Conservation (phyloP, 2,888 invertebrate genomes). For the Ochropleura leucogaster region DNA sequence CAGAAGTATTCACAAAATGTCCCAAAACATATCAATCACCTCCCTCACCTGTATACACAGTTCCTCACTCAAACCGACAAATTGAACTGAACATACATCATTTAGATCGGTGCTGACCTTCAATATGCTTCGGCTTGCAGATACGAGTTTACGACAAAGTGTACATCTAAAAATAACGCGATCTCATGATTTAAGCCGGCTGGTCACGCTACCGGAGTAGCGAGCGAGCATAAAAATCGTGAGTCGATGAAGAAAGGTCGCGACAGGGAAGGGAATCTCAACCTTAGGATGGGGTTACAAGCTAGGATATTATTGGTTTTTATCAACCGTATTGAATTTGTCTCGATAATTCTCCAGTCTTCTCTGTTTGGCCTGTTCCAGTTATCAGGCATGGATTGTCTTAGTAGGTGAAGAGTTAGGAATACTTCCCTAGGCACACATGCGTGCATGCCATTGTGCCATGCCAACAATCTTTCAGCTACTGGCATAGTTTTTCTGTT, state of each 20-base stretch:
- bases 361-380: neutral
- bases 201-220: slow-evolving; percentile 74
- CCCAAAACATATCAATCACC: neutral
- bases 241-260: slow-evolving; percentile 68
- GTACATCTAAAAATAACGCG: slow-evolving; percentile 78
- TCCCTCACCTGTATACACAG: neutral
- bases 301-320: neutral
- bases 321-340: neutral
- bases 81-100: slow-evolving; percentile 51
- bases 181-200: slow-evolving; percentile 76
- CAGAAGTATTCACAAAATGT: too few species aligned
- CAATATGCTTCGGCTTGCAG: slow-evolving; percentile 63
- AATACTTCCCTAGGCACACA: neutral
- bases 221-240: slow-evolving; percentile 76
- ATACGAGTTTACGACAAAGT: slow-evolving; percentile 78
- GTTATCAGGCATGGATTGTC: neutral
- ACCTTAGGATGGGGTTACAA: slow-evolving; percentile 60
- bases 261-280: slow-evolving; percentile 58
- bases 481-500: too few species aligned
- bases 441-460: neutral
- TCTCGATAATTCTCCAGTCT: neutral
- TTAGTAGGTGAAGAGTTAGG: neutral
- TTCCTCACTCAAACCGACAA: slow-evolving; percentile 11
- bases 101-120: slow-evolving; percentile 72
- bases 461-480: neutral